A percentile compares a stretch with the other conserved stretches of the same genome.
phyloP scores from a whole-genome alignment of 2,888 invertebrate species.

The Eristalis arbustorum region DNA sequence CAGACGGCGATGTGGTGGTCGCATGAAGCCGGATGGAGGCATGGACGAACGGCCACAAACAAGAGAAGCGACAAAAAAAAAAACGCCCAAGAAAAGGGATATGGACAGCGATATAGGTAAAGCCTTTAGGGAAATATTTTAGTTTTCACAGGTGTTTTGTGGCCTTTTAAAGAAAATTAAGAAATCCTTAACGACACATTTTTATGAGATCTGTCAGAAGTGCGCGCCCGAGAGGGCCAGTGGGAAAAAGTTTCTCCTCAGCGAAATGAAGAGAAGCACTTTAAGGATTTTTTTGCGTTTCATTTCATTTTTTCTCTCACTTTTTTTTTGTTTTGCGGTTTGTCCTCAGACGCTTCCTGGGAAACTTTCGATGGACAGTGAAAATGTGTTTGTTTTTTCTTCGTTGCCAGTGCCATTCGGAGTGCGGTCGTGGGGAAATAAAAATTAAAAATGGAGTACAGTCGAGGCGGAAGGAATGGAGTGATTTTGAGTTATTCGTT shows the following conservation, averaged over 20 bases:
- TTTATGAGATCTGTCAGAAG: conserved; percentile 66
- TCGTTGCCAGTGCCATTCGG: not conserved
- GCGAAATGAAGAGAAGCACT: conserved; percentile 28
- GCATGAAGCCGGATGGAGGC: not conserved
- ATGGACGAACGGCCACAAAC: conserved; percentile 24
- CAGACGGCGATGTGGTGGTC: conserved; percentile 14
- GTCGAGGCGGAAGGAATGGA: not conserved
- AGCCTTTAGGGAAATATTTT: conserved; percentile 69
- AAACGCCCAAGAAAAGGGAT: conserved; percentile 19
- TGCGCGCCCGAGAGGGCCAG: conserved; percentile 14
- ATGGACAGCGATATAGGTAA: conserved; percentile 44
- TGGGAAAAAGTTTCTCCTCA: conserved; percentile 28
- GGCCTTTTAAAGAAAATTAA: conserved; percentile 71
- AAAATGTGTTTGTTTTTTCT: not conserved
- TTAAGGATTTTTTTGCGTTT: conserved; percentile 7
- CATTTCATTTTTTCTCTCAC: conserved; percentile 9
- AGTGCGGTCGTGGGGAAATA: not conserved
- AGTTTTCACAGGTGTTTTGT: conserved; percentile 71
- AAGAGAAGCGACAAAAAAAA: conserved; percentile 13
- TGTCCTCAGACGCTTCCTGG: not conserved
- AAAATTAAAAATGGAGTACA: not conserved
- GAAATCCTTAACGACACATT: conserved; percentile 70
- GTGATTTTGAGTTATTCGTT: not conserved
- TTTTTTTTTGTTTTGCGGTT: conserved; percentile 9
- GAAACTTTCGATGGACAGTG: conserved; percentile 30